phyloP scores from a whole-genome alignment of 2,888 invertebrate genomes.

The Crossocerus cetratus region DNA sequence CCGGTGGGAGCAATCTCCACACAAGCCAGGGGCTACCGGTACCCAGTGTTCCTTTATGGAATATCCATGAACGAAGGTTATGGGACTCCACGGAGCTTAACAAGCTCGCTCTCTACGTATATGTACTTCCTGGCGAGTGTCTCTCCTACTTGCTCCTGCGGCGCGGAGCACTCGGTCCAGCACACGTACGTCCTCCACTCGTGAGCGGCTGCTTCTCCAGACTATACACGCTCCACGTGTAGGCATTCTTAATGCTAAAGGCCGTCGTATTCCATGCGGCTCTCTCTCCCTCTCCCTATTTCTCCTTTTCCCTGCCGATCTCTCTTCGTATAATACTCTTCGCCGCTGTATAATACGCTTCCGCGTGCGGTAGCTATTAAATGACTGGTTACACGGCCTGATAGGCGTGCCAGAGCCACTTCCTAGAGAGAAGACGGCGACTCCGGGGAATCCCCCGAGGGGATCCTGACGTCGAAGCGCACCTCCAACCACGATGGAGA shows the following conservation, averaged over 20 bases:
- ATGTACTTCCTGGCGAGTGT: constrained; percentile 24
- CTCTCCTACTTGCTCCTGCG: background rate
- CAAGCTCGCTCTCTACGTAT: constrained; percentile 45
- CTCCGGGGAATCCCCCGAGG: constrained; percentile 16
- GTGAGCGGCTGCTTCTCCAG: background rate
- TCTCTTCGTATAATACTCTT: constrained; percentile 57
- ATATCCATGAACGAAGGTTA: constrained; percentile 44
- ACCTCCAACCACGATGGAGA: constrained; percentile 7
- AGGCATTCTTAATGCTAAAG: constrained; percentile 58
- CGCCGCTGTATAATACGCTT: constrained; percentile 62
- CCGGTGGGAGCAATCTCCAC: constrained; percentile 4
- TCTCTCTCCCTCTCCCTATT: too few species aligned
- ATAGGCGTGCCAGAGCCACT: constrained; percentile 59
- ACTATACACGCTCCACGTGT: constrained; percentile 30
- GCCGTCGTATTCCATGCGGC: constrained; percentile 38
- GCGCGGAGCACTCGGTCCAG: background rate
- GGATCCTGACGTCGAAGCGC: constrained; percentile 17
- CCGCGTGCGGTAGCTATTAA: constrained; percentile 68
- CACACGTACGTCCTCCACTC: constrained; percentile 16
- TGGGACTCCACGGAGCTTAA: constrained; percentile 44
- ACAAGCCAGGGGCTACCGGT: constrained; percentile 6
- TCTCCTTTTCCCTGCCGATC: background rate
- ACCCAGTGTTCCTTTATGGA: constrained; percentile 48
- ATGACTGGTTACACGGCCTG: constrained; percentile 64
- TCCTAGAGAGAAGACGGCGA: constrained; percentile 39